phyloP scores from a whole-genome alignment of 2,888 invertebrate species.

The Agrenia bidenticulata region DNA sequence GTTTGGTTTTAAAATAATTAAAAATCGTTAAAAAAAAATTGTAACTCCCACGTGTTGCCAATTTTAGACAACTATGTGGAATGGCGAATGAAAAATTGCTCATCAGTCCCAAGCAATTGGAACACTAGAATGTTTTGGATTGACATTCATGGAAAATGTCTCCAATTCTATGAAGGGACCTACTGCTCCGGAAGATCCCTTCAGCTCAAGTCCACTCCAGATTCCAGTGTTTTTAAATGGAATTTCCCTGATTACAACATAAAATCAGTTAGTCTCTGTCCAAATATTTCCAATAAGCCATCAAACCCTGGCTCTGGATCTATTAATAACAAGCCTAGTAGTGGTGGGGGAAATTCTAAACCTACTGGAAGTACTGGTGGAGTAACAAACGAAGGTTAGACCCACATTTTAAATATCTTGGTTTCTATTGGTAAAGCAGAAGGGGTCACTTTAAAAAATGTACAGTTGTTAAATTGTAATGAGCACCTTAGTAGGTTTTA shows the following conservation, averaged over 20 bases:
- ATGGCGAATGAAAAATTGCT: slow-evolving; percentile 43
- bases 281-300: not conserved
- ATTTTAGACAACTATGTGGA: slow-evolving; percentile 25
- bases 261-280: slow-evolving; percentile 34
- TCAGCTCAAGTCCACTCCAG: slow-evolving; percentile 30
- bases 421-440: not conserved
- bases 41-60: too few relatives aligned
- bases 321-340: not conserved
- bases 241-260: slow-evolving; percentile 39
- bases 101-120: slow-evolving; percentile 37
- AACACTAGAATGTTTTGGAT: slow-evolving; percentile 39
- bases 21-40: slow-evolving; percentile 6
- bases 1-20: too few relatives aligned
- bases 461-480: too few relatives aligned
- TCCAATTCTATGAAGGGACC: slow-evolving; percentile 38
- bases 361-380: slow-evolving; percentile 13
- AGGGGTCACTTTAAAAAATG: too few relatives aligned
- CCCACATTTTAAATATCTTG: not conserved
- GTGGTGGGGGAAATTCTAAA: slow-evolving; percentile 14
- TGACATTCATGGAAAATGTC: slow-evolving; percentile 37
- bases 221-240: slow-evolving; percentile 41
- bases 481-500: too few relatives aligned
- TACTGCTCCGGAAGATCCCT: slow-evolving; percentile 37
- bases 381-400: too few relatives aligned
- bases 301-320: not conserved